These are phyloP conservation scores for Hyposoter didymator DNA, from an alignment of 2,888 invertebrate species.

Conservation along the genomic window DNA sequence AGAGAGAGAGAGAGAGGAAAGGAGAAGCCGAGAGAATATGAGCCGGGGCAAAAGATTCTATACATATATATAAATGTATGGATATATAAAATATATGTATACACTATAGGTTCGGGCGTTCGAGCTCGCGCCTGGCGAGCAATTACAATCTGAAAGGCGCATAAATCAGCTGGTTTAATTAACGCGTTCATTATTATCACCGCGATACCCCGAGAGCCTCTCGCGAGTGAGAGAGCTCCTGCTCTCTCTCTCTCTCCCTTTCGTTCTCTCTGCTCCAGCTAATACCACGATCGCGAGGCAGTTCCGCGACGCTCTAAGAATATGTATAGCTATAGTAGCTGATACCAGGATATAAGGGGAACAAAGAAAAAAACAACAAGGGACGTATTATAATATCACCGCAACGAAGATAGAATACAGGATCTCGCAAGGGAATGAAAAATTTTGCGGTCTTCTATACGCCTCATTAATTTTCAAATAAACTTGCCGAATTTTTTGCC, in stretches of 20 bases:
- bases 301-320: constrained; percentile 48
- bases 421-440: constrained; percentile 45
- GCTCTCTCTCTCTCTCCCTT: constrained; percentile 35
- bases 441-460: constrained; percentile 21
- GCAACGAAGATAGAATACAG: constrained; percentile 53
- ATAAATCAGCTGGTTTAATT: constrained; percentile 83
- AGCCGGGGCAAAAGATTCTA: constrained; percentile 63
- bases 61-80: constrained; percentile 24
- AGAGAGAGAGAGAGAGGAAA: constrained; percentile 32
- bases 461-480: constrained; percentile 5
- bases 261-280: constrained; percentile 28
- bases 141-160: constrained; percentile 84
- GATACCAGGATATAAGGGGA: constrained; percentile 48
- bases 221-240: constrained; percentile 55
- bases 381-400: constrained; percentile 63
- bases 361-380: constrained; percentile 38
- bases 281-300: constrained; percentile 54
- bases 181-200: constrained; percentile 83
- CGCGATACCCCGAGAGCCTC: constrained; percentile 73
- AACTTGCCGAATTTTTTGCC: constrained; percentile 2
- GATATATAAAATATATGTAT: constrained; percentile 64
- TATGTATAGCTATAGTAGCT: constrained; percentile 43
- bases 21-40: constrained; percentile 42
- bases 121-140: constrained; percentile 81
- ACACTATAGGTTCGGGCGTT: constrained; percentile 72